These are phyloP conservation scores for Melipona bicolor DNA, from an alignment of 2,888 invertebrate species.

Conservation along the genomic window DNA sequence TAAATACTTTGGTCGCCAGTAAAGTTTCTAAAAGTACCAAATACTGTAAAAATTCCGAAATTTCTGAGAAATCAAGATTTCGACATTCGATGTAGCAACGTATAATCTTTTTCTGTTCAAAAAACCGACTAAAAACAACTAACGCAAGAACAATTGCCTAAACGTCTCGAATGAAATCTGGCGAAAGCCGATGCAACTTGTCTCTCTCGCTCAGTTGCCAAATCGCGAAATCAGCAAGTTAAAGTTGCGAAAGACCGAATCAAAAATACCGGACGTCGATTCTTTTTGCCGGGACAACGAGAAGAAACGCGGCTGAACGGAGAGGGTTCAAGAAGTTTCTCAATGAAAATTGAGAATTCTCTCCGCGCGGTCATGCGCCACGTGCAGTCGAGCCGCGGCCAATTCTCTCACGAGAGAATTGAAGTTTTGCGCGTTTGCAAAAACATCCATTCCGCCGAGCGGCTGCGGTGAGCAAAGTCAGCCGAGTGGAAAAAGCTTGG, in stretches of 20 bases:
- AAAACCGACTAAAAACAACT: too few species aligned
- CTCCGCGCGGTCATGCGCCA: background rate
- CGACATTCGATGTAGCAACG: background rate
- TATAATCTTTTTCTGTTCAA: too few species aligned
- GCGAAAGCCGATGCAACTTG: too few species aligned
- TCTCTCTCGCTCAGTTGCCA: background rate
- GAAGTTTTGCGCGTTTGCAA: background rate
- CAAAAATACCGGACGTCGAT: background rate
- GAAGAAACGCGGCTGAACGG: background rate
- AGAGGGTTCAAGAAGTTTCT: background rate
- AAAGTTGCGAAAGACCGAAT: background rate
- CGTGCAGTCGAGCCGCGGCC: background rate
- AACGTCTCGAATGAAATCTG: too few species aligned
- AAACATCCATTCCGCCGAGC: constrained; percentile 11
- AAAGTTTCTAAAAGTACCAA: too few species aligned
- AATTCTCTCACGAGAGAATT: constrained; percentile 41
- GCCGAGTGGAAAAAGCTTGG: constrained; percentile 28
- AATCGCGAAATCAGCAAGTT: background rate
- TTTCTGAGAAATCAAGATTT: too few species aligned
- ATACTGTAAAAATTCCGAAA: too few species aligned
- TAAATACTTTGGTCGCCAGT: background rate
- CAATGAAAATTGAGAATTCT: background rate
- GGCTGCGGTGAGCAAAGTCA: background rate
- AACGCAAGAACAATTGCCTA: too few species aligned
- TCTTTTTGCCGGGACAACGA: background rate